These are phyloP conservation scores for Arizona elegans DNA, from an alignment of 2,113 vertebrate species.

Conservation along the genomic window DNA sequence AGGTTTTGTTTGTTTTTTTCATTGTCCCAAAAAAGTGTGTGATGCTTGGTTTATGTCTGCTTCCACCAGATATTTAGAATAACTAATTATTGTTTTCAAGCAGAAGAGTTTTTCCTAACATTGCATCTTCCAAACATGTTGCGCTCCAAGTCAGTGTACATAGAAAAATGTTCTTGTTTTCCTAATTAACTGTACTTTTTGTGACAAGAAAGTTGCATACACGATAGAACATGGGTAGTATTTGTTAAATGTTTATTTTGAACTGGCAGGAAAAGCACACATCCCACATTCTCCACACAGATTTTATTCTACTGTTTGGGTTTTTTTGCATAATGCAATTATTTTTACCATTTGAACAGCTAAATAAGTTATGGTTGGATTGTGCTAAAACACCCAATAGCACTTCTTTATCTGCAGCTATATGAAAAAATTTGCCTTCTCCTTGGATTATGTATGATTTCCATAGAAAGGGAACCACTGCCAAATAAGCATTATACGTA, in stretches of 20 bases:
- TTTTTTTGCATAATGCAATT: neutral
- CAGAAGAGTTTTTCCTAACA: neutral
- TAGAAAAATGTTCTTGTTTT: neutral
- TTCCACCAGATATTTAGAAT: neutral
- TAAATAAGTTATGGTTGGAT: neutral
- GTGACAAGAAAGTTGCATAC: constrained; percentile 36
- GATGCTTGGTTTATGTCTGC: neutral
- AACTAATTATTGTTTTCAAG: neutral
- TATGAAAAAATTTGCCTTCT: neutral
- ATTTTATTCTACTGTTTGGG: neutral
- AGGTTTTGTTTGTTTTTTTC: neutral
- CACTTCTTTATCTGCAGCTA: neutral
- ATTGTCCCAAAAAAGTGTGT: neutral
- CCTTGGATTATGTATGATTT: neutral
- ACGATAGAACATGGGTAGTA: neutral
- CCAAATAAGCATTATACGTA: neutral
- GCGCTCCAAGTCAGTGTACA: neutral
- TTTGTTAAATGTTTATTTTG: neutral
- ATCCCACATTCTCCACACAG: neutral
- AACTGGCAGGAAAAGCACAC: neutral
- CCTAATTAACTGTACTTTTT: neutral
- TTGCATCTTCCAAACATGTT: neutral
- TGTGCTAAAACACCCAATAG: neutral
- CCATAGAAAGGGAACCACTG: neutral
- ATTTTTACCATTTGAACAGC: neutral